Percentiles rank a stretch among this genome's conserved stretches.
phyloP scores from a whole-genome alignment of 2,113 vertebrate genomes.

The Falcunculus frontatus region DNA sequence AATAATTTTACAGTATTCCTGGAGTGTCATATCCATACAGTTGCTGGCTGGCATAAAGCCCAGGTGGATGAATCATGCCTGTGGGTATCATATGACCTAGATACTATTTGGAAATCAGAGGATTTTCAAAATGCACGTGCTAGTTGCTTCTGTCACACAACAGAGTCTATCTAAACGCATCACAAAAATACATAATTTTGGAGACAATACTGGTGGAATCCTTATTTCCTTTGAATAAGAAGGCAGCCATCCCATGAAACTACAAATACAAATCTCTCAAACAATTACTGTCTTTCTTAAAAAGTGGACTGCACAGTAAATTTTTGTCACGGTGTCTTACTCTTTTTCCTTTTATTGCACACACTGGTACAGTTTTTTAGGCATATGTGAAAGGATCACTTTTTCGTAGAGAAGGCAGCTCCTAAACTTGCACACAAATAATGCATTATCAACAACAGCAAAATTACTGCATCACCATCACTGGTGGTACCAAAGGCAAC shows the following conservation, averaged over 20 bases:
- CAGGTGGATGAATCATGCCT: conserved; percentile 48
- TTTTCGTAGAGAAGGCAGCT: neutral
- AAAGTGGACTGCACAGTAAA: neutral
- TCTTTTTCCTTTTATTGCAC: neutral
- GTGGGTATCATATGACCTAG: conserved; percentile 31
- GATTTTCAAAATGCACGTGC: neutral
- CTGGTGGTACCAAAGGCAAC: neutral
- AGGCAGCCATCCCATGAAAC: neutral
- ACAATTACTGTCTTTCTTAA: neutral
- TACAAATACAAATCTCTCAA: neutral
- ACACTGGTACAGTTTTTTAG: neutral
- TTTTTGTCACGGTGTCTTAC: neutral
- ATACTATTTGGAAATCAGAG: neutral
- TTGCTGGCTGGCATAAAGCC: conserved; percentile 40
- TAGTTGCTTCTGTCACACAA: neutral
- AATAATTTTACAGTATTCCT: neutral
- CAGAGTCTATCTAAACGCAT: neutral
- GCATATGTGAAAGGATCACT: neutral
- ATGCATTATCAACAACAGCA: neutral
- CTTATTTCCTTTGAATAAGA: neutral
- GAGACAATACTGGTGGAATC: neutral
- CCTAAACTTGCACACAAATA: neutral
- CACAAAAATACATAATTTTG: neutral
- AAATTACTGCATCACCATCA: neutral
- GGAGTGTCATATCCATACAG: neutral